Conservation (phyloP, 2,113 vertebrate species). For the Columbina picui region DNA sequence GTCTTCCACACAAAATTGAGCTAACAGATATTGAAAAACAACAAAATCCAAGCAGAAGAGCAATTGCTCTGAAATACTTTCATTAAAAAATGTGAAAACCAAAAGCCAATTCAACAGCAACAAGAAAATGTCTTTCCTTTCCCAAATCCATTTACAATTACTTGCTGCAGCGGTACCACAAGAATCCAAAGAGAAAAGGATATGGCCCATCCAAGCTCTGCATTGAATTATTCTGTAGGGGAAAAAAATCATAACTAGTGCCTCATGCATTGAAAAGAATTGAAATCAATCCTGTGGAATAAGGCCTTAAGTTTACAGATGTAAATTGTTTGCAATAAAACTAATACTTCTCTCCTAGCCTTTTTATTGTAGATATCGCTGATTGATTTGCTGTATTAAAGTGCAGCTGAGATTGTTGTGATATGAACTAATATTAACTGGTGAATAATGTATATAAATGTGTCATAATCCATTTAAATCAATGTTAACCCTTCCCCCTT, state of each 20-base stretch:
- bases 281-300: constrained; percentile 23
- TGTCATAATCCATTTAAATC: constrained; percentile 32
- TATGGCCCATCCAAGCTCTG: not conserved
- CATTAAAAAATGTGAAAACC: not conserved
- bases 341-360: not conserved
- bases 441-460: constrained; percentile 8
- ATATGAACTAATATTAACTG: constrained; percentile 49
- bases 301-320: constrained; percentile 37
- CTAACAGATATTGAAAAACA: not conserved
- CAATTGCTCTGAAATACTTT: not conserved
- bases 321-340: constrained; percentile 32
- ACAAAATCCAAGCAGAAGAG: not conserved
- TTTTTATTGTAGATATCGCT: not conserved
- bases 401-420: not conserved
- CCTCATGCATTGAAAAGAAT: not conserved
- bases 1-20: not conserved
- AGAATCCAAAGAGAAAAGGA: not conserved
- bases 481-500: not conserved
- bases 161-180: not conserved
- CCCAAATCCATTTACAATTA: not conserved
- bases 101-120: not conserved
- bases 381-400: constrained; percentile 23
- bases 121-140: not conserved
- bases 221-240: not conserved
- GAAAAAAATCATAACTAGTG: not conserved